Base-by-base conservation (phyloP, 1,140 invertebrate genomes). In the Drosophila setifemur region DNA sequence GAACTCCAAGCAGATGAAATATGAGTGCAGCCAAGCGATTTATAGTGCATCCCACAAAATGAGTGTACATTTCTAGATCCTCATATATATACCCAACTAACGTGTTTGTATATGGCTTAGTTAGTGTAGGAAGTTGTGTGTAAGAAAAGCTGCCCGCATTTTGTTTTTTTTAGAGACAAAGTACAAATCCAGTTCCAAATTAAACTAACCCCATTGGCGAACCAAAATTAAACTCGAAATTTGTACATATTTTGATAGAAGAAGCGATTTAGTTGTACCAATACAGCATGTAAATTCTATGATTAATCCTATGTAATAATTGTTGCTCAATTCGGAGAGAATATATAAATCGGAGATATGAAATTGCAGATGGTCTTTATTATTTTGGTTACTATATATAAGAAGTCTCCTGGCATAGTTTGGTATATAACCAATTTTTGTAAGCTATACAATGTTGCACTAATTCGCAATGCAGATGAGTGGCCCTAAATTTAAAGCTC, bases 291-390 rank as follows among this genome's bases (percentile, higher is more conserved):
- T 63, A 39, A 12, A 35, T 39, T 29, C 43, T 39, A 63, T 26
- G 23, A n/a, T 47, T 33, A 37, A 44, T 61, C 23, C 14, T 63
- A 48, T 47, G 42, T 64, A 48, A 63, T 63, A 40, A 58, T 73
- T 75, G 73, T 75, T 73, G 55, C 77, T 79, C 47, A 61, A 49
- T 69, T 73, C 31, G 75, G 55, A 63, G 50, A 73, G 76, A 72
- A 64, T 39, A 64, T 39, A 48, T 18, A 63, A 64, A 63, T 64
- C 39, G 45, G 44, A 49, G 72, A 60, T 54, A 64, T 31, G 31
- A 54, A 63, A 37, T 61, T 31, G 9, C 60, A 26, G 5, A 23
- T 1, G 28, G 3, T 1, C 5, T 16, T 11, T 2, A 16, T 4
- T n/a, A 23, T 3, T 4, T 37, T 5, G 33, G 33, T 23, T 35